Conservation (phyloP, 2,797 vertebrate species). For the Lepilemur ruficaudatus region DNA sequence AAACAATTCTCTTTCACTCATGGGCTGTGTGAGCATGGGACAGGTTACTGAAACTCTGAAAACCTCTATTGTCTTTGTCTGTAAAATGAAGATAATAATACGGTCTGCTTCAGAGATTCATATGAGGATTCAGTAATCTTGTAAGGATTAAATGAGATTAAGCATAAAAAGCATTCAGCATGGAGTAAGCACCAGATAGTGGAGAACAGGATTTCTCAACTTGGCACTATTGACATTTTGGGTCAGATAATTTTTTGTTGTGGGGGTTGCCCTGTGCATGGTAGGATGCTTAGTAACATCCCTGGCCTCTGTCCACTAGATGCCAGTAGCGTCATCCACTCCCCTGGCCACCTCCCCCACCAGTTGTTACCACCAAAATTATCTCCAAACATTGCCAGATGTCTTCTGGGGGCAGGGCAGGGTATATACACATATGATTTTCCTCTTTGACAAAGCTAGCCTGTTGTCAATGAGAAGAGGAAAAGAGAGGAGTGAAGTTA, state of each 20-base stretch:
- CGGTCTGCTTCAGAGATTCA: background rate
- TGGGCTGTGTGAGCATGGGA: background rate
- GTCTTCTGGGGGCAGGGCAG: background rate
- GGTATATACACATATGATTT: background rate
- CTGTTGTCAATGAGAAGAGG: background rate
- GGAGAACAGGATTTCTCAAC: background rate
- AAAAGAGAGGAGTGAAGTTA: background rate
- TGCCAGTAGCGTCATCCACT: background rate
- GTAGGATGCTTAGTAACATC: background rate
- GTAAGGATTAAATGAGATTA: slow-evolving; percentile 26
- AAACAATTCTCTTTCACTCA: background rate
- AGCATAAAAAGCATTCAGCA: background rate
- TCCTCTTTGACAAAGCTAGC: background rate
- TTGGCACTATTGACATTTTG: background rate
- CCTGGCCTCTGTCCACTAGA: background rate
- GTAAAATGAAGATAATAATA: slow-evolving; percentile 35
- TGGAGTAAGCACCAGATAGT: background rate
- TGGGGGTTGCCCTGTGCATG: background rate
- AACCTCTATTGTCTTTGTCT: background rate
- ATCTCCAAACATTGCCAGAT: background rate
- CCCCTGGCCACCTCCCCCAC: accelerated
- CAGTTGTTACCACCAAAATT: background rate
- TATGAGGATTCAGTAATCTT: background rate
- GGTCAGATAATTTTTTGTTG: background rate
- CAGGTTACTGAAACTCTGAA: background rate